phyloP scores from a whole-genome alignment of 2,888 invertebrate genomes.

The Chrysina gloriosa region DNA sequence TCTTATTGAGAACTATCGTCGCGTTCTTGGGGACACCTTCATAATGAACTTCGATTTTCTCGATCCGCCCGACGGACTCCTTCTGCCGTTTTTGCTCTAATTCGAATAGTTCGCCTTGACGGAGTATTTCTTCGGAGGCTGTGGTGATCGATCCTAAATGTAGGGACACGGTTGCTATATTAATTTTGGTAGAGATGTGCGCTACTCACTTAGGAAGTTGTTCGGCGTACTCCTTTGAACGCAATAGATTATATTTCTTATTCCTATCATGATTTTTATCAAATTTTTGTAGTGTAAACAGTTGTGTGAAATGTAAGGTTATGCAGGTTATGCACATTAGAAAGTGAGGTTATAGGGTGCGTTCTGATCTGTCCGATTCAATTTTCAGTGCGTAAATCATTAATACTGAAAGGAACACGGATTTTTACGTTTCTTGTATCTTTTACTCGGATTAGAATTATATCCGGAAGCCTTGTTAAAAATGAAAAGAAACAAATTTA shows the following conservation, averaged over 20 bases:
- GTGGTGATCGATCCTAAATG: constrained; percentile 49
- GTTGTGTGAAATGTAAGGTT: no score
- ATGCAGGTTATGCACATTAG: no score
- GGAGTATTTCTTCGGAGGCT: constrained; percentile 62
- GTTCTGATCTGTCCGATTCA: neutral
- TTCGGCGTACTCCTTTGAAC: constrained; percentile 8
- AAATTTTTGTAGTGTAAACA: no score
- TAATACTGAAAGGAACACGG: no score
- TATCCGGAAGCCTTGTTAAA: neutral
- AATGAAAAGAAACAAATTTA: neutral
- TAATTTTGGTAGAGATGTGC: neutral
- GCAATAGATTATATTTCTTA: constrained; percentile 14
- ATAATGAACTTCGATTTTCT: constrained; percentile 90
- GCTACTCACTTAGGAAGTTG: constrained; percentile 3
- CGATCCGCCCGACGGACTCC: constrained; percentile 82
- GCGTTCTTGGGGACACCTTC: constrained; percentile 79
- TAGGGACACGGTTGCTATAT: neutral
- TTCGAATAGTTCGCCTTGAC: constrained; percentile 79
- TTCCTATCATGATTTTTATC: constrained; percentile 10
- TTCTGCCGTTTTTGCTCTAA: constrained; percentile 81
- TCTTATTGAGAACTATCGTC: constrained; percentile 89
- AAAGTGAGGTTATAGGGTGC: neutral
- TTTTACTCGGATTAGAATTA: neutral
- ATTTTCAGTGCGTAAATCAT: neutral
- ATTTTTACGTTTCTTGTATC: no score